Evolutionary conservation across 2,888 invertebrate genomes (phyloP).

Genomic region (Cheiracanthium punctorium): DNA sequence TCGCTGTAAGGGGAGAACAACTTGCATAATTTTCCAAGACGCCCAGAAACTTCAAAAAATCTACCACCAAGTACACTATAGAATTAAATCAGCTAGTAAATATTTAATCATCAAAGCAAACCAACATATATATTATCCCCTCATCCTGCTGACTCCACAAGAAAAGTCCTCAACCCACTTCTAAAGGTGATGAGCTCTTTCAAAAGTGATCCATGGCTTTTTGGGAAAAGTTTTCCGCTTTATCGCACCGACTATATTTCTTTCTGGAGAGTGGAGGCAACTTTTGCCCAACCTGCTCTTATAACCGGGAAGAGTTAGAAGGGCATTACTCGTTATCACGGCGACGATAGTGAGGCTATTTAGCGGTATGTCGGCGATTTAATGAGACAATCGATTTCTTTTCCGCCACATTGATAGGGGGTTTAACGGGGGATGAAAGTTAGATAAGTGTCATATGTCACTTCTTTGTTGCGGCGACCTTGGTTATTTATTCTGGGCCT

Average conservation of each 20-base stretch:
- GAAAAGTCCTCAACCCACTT: background rate
- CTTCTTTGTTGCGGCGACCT: constrained; percentile 54
- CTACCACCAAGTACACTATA: too few species aligned
- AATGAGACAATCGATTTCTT: constrained; percentile 64
- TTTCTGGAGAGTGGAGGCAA: constrained; percentile 15
- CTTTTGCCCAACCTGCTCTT: constrained; percentile 35
- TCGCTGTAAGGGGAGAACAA: too few species aligned
- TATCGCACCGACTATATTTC: constrained; percentile 48
- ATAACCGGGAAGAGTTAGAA: background rate
- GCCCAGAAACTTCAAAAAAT: too few species aligned
- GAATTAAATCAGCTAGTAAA: too few species aligned
- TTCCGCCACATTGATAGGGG: constrained; percentile 1
- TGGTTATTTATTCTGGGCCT: constrained; percentile 37
- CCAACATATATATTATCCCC: background rate
- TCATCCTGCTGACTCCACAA: background rate
- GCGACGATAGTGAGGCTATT: constrained; percentile 58
- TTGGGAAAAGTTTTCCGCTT: constrained; percentile 46
- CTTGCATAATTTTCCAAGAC: too few species aligned
- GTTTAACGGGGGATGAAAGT: constrained; percentile 19
- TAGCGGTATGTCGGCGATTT: constrained; percentile 56
- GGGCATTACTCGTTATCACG: constrained; percentile 40
- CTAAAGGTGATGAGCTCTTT: background rate
- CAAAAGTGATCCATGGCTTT: constrained; percentile 28
- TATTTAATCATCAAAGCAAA: too few species aligned
- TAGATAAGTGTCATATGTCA: constrained; percentile 68